Evolutionary conservation across 1,140 invertebrate genomes (phyloP).

Genomic region (Harlomillsia oculata): DNA sequence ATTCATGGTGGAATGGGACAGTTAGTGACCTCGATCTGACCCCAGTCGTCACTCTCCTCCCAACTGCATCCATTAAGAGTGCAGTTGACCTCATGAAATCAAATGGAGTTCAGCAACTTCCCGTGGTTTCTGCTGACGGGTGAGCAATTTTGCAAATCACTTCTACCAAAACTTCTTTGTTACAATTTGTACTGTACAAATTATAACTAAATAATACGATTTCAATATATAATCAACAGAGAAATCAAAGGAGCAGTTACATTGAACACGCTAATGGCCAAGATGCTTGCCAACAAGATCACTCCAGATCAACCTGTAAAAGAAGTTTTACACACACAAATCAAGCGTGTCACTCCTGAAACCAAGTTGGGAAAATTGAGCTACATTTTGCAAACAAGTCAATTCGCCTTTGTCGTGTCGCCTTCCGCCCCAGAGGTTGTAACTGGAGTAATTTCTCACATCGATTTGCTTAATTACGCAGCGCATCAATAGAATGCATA

Average conservation of each 20-base stretch:
- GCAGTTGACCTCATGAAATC: constrained; percentile 57
- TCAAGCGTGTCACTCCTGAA: constrained; percentile 55
- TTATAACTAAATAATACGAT: not conserved
- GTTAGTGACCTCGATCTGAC: constrained; percentile 52
- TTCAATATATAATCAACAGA: constrained; percentile 42
- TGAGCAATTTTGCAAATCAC: constrained; percentile 37
- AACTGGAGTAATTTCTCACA: too few relatives aligned
- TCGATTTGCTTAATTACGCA: too few relatives aligned
- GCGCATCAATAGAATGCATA: too few relatives aligned
- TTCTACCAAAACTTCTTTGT: not conserved
- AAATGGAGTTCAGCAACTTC: constrained; percentile 56
- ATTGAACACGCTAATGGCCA: constrained; percentile 57
- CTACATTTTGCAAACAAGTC: constrained; percentile 54
- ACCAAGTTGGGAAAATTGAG: constrained; percentile 62
- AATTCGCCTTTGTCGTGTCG: constrained; percentile 26
- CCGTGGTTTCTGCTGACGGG: constrained; percentile 55
- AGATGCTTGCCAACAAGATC: constrained; percentile 57
- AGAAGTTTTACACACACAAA: constrained; percentile 60
- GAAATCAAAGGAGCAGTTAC: constrained; percentile 60
- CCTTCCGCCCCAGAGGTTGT: too few relatives aligned
- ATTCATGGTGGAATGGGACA: constrained; percentile 59
- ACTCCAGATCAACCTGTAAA: constrained; percentile 51
- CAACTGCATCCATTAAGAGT: constrained; percentile 51
- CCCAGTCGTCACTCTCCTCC: constrained; percentile 48
- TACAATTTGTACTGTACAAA: not conserved